Conservation (phyloP, 2,888 invertebrate genomes). For the Mesorhabditis sp. region DNA sequence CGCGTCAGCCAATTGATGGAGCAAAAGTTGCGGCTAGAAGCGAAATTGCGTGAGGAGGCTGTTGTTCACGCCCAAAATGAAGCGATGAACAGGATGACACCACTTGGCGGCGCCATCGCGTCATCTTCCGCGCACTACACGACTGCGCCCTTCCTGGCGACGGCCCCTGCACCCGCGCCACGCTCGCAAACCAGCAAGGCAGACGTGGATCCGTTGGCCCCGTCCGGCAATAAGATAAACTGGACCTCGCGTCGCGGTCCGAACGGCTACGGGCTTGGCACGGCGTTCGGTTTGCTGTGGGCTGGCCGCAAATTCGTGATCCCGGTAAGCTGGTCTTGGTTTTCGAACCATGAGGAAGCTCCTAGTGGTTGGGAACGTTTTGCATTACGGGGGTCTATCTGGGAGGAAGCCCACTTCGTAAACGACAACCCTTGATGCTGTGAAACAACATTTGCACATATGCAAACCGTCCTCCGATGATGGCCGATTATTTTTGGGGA, state of each 20-base stretch:
- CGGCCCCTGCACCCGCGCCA: neutral
- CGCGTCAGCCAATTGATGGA: neutral
- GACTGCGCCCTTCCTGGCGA: neutral
- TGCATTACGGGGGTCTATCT: neutral
- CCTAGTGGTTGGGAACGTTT: neutral
- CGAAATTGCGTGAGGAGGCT: neutral
- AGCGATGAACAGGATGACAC: neutral
- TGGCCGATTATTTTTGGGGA: no score
- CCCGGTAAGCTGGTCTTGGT: neutral
- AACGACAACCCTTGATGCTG: no score
- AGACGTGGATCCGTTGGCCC: no score
- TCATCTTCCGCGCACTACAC: no score
- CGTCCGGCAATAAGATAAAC: neutral
- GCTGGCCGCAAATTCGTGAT: neutral
- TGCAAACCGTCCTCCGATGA: no score
- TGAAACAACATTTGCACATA: no score
- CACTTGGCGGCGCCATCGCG: neutral
- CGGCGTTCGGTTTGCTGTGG: neutral
- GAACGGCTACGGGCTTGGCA: conserved; percentile 2
- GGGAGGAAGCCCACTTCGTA: neutral
- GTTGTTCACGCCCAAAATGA: neutral
- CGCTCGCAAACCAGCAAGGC: no score
- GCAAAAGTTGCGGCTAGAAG: neutral
- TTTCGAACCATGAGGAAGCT: neutral
- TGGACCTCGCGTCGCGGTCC: neutral